phyloP scores from a whole-genome alignment of 2,797 vertebrate genomes.

The Squalus acanthias region DNA sequence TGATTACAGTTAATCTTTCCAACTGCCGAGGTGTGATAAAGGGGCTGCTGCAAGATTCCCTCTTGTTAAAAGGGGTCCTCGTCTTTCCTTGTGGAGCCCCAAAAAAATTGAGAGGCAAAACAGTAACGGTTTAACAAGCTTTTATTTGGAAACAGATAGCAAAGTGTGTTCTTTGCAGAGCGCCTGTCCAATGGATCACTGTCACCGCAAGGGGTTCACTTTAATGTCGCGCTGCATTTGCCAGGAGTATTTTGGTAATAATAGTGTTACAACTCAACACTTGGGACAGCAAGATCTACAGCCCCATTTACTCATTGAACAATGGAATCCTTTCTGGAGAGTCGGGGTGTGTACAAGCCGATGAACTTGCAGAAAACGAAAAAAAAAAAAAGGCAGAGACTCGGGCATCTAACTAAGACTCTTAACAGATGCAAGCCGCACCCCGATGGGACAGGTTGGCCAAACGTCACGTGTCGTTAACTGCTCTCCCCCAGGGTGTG shows the following conservation, averaged over 20 bases:
- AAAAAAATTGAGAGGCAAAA: neutral
- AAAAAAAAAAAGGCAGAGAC: neutral
- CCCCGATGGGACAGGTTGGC: neutral
- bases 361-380: neutral
- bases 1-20: too few species aligned
- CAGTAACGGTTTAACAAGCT: neutral
- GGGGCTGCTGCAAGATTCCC: neutral
- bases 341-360: neutral
- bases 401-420: neutral
- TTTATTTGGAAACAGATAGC: slow-evolving; percentile 18
- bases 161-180: neutral
- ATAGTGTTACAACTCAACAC: neutral
- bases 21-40: too few species aligned
- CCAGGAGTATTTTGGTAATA: too few species aligned
- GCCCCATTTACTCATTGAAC: neutral
- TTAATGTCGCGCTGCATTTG: neutral
- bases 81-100: neutral
- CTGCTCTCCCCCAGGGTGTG: slow-evolving; percentile 12
- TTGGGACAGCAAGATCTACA: neutral
- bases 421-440: neutral
- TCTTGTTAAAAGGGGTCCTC: neutral
- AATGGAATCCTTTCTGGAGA: neutral
- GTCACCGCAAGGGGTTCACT: neutral
- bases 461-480: neutral
- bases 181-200: neutral